These are phyloP conservation scores for Brachionus manjavacas DNA, from an alignment of 1,140 invertebrate species.

Conservation along the genomic window DNA sequence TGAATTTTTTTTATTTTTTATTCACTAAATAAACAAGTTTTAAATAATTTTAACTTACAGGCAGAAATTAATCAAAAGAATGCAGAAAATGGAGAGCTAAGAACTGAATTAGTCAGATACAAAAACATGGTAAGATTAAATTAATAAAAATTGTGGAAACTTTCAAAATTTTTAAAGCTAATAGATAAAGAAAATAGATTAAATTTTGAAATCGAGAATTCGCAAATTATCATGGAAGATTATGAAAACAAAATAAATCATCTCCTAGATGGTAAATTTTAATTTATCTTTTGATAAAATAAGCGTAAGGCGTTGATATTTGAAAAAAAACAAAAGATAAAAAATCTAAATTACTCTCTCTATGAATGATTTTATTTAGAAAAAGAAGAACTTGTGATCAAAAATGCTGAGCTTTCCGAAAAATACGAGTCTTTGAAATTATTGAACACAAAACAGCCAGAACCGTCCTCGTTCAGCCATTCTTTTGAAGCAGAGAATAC, in stretches of 20 bases:
- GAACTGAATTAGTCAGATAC: not conserved
- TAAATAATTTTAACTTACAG: not conserved
- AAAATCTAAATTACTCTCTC: too few species aligned
- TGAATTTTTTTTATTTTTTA: not conserved
- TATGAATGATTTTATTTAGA: not conserved
- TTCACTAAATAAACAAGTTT: too few species aligned
- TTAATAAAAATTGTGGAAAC: not conserved
- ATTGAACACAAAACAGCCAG: not conserved
- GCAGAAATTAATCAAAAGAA: not conserved
- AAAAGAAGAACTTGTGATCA: conserved; percentile 12
- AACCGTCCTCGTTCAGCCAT: not conserved
- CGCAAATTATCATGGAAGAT: not conserved
- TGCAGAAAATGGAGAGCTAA: not conserved
- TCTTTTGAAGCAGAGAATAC: not conserved
- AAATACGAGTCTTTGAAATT: conserved; percentile 12
- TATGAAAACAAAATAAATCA: not conserved
- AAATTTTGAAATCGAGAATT: not conserved
- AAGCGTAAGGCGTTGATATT: too few species aligned
- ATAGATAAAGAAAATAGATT: not conserved
- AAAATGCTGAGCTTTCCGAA: conserved; percentile 21
- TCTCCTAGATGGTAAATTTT: not conserved
- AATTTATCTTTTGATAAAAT: not conserved
- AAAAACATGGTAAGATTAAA: not conserved
- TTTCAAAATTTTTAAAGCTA: not conserved
- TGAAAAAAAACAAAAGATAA: too few species aligned